These are phyloP conservation scores for Dinocampus coccinellae DNA, from an alignment of 2,888 invertebrate species.

Conservation along the genomic window DNA sequence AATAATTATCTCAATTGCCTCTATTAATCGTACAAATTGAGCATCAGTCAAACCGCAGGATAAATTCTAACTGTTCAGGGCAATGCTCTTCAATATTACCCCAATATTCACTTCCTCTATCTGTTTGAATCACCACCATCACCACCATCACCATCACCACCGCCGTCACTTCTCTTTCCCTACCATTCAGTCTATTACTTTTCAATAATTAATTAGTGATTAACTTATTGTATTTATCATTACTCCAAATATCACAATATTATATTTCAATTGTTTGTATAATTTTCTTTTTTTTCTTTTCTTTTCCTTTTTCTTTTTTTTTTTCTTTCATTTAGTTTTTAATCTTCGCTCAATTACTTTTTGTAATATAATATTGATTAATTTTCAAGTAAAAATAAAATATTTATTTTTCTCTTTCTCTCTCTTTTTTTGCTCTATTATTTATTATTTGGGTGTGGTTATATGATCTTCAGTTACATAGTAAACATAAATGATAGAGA, in stretches of 20 bases:
- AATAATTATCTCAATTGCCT: conserved; percentile 66
- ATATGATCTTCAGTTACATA: not conserved
- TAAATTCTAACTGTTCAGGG: conserved; percentile 58
- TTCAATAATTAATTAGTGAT: conserved; percentile 5
- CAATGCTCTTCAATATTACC: not conserved
- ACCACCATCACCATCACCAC: not conserved
- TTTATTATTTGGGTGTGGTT: not conserved
- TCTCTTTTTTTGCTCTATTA: not conserved
- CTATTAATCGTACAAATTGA: conserved; percentile 56
- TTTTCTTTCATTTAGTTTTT: too few species aligned
- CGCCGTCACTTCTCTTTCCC: not conserved
- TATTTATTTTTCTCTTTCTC: too few species aligned
- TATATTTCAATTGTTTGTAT: not conserved
- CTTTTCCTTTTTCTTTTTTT: not conserved
- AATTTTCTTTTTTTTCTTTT: too few species aligned
- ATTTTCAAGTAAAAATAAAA: too few species aligned
- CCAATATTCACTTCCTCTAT: too few species aligned
- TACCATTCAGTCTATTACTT: not conserved
- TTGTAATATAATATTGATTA: too few species aligned
- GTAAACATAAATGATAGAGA: not conserved
- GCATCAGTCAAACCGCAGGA: conserved; percentile 62
- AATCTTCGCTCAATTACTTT: too few species aligned
- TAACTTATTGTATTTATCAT: not conserved
- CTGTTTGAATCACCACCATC: too few species aligned
- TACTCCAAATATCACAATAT: not conserved